Conservation (phyloP, 2,888 invertebrate species). For the Lasioglossum vierecki region DNA sequence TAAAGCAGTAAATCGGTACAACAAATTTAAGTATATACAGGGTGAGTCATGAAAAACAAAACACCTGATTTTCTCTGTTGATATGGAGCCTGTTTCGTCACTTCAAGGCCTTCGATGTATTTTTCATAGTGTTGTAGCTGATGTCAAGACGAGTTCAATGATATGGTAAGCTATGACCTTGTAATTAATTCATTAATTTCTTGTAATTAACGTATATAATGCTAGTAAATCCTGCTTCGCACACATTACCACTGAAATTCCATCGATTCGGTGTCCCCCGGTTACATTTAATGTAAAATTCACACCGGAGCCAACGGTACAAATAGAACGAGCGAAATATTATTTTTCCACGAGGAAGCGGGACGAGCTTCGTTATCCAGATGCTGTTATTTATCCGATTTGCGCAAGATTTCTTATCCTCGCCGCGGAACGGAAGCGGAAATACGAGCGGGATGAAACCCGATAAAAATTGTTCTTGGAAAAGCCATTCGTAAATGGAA, state of each 20-base stretch:
- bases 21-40: no score
- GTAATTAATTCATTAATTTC: no score
- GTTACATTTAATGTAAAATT: neutral
- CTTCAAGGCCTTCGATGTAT: no score
- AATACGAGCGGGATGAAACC: conserved; percentile 20
- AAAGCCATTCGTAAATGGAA: conserved; percentile 46
- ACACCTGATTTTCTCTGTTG: no score
- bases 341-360: conserved; percentile 2
- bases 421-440: conserved; percentile 2
- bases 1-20: neutral
- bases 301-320: neutral
- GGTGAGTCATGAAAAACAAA: no score
- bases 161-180: no score
- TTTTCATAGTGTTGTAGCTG: no score
- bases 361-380: conserved; percentile 18
- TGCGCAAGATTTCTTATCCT: conserved; percentile 21
- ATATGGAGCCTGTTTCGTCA: no score
- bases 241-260: neutral
- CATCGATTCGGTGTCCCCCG: neutral
- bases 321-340: conserved; percentile 9
- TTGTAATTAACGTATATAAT: no score
- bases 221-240: neutral
- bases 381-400: conserved; percentile 45
- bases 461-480: conserved; percentile 43
- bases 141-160: no score